Conservation (phyloP, 2,888 invertebrate genomes). For the Spodoptera littoralis region DNA sequence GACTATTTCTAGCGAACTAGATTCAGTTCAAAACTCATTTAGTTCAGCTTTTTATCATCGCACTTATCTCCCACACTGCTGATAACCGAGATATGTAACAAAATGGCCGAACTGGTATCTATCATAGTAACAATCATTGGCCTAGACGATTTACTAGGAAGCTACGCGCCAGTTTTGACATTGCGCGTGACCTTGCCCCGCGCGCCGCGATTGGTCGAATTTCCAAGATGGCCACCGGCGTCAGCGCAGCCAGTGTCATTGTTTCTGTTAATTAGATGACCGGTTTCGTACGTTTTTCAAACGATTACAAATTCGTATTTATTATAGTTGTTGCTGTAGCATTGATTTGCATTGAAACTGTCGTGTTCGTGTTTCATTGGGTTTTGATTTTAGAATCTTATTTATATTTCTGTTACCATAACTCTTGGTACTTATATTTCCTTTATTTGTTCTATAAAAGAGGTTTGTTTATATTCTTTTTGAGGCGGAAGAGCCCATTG, state of each 20-base stretch:
- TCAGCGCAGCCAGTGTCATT: conserved; percentile 76
- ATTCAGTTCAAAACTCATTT: conserved; percentile 28
- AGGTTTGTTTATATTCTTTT: conserved; percentile 24
- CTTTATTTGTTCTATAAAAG: conserved; percentile 8
- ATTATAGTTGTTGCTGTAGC: conserved; percentile 13
- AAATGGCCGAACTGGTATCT: conserved; percentile 81
- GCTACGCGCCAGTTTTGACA: conserved; percentile 81
- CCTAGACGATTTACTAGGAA: conserved; percentile 85
- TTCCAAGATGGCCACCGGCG: conserved; percentile 79
- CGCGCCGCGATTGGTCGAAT: conserved; percentile 76
- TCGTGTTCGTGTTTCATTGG: too few species aligned
- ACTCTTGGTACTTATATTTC: conserved; percentile 14
- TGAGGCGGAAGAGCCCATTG: conserved; percentile 17
- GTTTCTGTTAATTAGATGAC: conserved; percentile 84
- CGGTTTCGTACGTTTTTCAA: conserved; percentile 81
- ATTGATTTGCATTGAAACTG: conserved; percentile 45
- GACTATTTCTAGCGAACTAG: conserved; percentile 10
- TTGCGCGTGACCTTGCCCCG: conserved; percentile 83
- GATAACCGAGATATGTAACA: conserved; percentile 65
- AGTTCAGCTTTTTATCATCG: conserved; percentile 54
- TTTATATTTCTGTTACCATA: conserved; percentile 9
- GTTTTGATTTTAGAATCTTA: too few species aligned
- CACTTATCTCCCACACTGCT: conserved; percentile 44
- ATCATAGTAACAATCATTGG: conserved; percentile 78
- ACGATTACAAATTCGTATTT: conserved; percentile 62